These are phyloP conservation scores for Amblyopsis rosae DNA, from an alignment of 2,113 vertebrate species.

Conservation along the genomic window DNA sequence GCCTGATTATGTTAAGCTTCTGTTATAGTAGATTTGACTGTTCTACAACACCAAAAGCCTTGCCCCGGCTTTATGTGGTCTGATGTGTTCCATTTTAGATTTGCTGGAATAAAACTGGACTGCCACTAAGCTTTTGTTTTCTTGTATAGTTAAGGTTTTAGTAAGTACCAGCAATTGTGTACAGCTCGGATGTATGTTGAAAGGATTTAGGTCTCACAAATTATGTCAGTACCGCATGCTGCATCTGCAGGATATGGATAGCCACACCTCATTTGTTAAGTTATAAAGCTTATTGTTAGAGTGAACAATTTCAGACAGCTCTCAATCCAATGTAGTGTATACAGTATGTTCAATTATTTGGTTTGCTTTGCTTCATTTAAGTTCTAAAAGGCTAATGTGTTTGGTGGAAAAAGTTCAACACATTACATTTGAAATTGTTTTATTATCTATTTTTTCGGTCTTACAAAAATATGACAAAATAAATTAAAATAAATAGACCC, in stretches of 20 bases:
- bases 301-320: neutral
- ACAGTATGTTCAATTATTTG: too few species aligned
- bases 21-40: slow-evolving; percentile 47
- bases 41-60: slow-evolving; percentile 50
- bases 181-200: neutral
- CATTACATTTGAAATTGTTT: slow-evolving; percentile 79
- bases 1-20: slow-evolving; percentile 44
- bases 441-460: slow-evolving; percentile 94
- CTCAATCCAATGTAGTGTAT: too few species aligned
- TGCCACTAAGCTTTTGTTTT: slow-evolving; percentile 37
- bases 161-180: too few species aligned
- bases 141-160: neutral
- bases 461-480: slow-evolving; percentile 99
- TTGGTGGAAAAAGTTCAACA: slow-evolving; percentile 22
- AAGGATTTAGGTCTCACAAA: too few species aligned
- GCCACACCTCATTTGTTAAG: too few species aligned
- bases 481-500: slow-evolving; percentile 94
- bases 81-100: slow-evolving; percentile 58
- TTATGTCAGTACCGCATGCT: too few species aligned
- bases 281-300: too few species aligned
- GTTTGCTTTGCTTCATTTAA: too few species aligned
- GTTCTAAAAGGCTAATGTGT: neutral
- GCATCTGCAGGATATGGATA: too few species aligned
- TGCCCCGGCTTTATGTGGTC: slow-evolving; percentile 42
- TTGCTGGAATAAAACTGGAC: slow-evolving; percentile 70